phyloP scores from a whole-genome alignment of 2,113 vertebrate genomes.

The Phoenicopterus ruber region DNA sequence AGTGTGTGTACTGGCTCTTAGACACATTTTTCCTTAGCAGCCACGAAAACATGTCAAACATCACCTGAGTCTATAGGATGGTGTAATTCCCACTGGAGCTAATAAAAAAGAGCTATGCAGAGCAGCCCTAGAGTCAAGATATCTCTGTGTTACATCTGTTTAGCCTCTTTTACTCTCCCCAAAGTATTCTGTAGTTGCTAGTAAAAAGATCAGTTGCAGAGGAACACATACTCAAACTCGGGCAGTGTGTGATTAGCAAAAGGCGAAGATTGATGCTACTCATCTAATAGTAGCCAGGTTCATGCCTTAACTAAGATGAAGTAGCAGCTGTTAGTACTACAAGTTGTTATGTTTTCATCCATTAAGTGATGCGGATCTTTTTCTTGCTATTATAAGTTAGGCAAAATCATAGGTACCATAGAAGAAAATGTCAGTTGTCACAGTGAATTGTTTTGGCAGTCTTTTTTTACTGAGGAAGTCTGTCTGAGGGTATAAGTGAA shows the following conservation, averaged over 20 bases:
- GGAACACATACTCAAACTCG: neutral
- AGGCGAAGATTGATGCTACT: neutral
- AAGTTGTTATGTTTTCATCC: neutral
- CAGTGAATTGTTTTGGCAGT: neutral
- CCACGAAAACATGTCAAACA: rapidly evolving
- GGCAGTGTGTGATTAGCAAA: neutral
- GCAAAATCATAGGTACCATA: rapidly evolving
- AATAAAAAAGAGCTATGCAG: neutral
- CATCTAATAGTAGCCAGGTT: neutral
- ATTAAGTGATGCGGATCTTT: neutral
- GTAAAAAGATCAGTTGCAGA: neutral
- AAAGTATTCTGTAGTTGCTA: neutral
- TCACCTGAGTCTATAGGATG: neutral
- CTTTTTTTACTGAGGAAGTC: neutral
- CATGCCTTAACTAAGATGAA: neutral
- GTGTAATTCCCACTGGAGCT: neutral
- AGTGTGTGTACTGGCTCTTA: neutral
- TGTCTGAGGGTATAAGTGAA: neutral
- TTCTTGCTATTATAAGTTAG: neutral
- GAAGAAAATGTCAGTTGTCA: neutral
- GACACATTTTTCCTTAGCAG: neutral
- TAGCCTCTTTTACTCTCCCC: neutral
- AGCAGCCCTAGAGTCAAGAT: neutral
- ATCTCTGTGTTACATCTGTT: rapidly evolving
- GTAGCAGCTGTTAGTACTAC: neutral